A percentile compares a stretch with the other conserved stretches of the same genome.
phyloP scores from a whole-genome alignment of 37 sponge, comb jelly and placozoan genomes.

The Theonella swinhoei region DNA sequence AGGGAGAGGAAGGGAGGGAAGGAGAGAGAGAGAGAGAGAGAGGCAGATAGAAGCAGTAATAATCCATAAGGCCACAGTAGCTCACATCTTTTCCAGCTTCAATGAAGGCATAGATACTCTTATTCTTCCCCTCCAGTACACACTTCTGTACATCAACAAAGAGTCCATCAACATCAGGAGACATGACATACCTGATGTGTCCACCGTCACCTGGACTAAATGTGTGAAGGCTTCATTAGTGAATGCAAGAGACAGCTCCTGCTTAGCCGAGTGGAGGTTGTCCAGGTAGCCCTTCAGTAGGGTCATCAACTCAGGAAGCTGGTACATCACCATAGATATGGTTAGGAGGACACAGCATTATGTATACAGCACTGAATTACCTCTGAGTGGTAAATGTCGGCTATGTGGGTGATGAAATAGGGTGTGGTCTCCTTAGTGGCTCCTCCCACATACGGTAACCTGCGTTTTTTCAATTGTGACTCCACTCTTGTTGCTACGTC shows the following conservation, averaged over 20 bases:
- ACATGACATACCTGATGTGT: neutral
- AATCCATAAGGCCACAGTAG: too few species aligned
- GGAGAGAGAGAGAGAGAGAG: too few species aligned
- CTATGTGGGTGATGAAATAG: conserved; percentile 43
- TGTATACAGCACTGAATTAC: too few species aligned
- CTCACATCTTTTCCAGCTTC: conserved; percentile 48
- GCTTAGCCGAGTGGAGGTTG: conserved; percentile 13
- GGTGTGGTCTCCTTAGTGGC: conserved; percentile 4
- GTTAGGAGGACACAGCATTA: too few species aligned
- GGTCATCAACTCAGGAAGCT: neutral
- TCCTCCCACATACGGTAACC: conserved; percentile 10
- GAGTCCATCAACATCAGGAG: neutral
- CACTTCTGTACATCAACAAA: conserved; percentile 1
- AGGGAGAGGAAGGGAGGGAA: neutral
- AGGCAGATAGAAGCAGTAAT: too few species aligned
- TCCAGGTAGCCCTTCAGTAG: conserved; percentile 13
- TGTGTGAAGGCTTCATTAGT: conserved; percentile 44
- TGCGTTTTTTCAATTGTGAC: conserved; percentile 19
- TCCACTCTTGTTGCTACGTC: conserved; percentile 21
- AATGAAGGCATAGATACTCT: conserved; percentile 46
- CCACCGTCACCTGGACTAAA: conserved; percentile 22
- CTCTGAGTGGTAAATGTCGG: conserved; percentile 61
- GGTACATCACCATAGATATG: neutral
- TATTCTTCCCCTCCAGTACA: conserved; percentile 9
- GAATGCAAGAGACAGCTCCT: conserved; percentile 43